Evolutionary conservation across 1,140 invertebrate species (phyloP), one percentile per base, ranked within the genome.

Genomic region (Drosophila parvula): DNA sequence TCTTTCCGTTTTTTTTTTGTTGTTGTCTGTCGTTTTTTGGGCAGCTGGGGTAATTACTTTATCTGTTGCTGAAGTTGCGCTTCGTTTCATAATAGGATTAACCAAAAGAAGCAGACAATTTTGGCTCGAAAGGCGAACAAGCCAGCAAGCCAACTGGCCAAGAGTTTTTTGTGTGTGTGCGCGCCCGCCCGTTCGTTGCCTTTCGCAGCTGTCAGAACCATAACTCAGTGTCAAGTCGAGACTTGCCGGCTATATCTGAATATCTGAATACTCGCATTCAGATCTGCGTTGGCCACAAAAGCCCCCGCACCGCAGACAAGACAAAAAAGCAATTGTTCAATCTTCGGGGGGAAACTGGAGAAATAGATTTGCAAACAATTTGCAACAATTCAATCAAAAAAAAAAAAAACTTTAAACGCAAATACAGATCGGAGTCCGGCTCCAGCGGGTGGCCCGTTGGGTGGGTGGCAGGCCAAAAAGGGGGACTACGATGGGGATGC

Each of bases 361-460:
- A 89, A 89, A 89, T 89, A 89, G 84, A 89, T 89, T 89, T 89
- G 84, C 84, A 89, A 89, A 89, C 84, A 89, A 89, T 89, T 89
- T 89, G 84, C 84, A 89, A 89, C 84, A 89, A 89, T 89, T 89
- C 84, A 89, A 89, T 89, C 84, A 89, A 89, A 89, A 71, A 86
- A 88, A 89, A 89, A 89, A 71, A 86, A 88, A 89, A 89, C 84
- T 89, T 89, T 89, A 89, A 89, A 89, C 84, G 78, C 84, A 89
- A 89, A 89, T 89, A 84, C 83, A 86, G 59, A 81, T 74, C 53
- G 58, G 59, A 56, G 47, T 50, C 73, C 71, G 51, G 59, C 69
- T 45, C 38, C 32, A 43, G 57, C 53, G 71, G 53, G 56, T 51
- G 60, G 68, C 27, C 44, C 41, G 60, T 22, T 50, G 48, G 61